Conservation (phyloP, 92 coral and sea anemone genomes). For the Siderastrea radians region DNA sequence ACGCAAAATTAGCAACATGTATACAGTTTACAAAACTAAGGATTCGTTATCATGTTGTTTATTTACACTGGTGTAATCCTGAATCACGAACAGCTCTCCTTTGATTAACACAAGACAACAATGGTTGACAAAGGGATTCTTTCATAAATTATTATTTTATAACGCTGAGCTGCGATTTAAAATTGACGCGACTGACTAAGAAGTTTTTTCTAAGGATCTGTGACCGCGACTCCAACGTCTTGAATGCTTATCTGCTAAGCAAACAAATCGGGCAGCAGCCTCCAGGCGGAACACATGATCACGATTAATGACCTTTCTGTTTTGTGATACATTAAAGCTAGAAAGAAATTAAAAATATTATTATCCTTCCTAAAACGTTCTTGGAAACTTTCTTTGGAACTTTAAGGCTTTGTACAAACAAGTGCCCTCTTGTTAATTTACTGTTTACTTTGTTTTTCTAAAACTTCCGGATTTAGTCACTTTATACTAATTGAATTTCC, state of each 20-base stretch:
- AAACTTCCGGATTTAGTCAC: slow-evolving; percentile 25
- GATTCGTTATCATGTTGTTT: slow-evolving; percentile 1
- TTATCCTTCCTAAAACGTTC: background rate
- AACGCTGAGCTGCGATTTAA: slow-evolving; percentile 25
- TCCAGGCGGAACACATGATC: background rate
- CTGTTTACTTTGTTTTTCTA: background rate
- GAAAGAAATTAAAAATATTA: slow-evolving; percentile 10
- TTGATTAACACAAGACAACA: background rate
- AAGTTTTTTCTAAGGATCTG: slow-evolving; percentile 37
- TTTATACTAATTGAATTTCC: slow-evolving; percentile 23
- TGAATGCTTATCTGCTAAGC: slow-evolving; percentile 22
- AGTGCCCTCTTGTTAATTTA: background rate
- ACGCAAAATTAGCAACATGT: background rate
- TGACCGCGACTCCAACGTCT: slow-evolving; percentile 17
- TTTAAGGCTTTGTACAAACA: slow-evolving; percentile 2
- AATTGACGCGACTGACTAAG: slow-evolving; percentile 47
- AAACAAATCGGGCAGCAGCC: slow-evolving; percentile 8
- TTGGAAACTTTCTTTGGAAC: background rate
- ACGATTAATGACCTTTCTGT: slow-evolving; percentile 16
- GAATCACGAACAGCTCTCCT: background rate
- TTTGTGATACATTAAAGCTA: background rate
- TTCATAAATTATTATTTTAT: slow-evolving; percentile 24
- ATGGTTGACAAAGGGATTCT: slow-evolving; percentile 20
- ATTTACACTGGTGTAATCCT: slow-evolving; percentile 25
- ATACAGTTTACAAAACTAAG: background rate